A percentile compares a stretch with the other conserved stretches of the same genome.
Evolutionary conservation across 2,888 invertebrate species (phyloP).

Genomic region (Boloria euphrosyne): DNA sequence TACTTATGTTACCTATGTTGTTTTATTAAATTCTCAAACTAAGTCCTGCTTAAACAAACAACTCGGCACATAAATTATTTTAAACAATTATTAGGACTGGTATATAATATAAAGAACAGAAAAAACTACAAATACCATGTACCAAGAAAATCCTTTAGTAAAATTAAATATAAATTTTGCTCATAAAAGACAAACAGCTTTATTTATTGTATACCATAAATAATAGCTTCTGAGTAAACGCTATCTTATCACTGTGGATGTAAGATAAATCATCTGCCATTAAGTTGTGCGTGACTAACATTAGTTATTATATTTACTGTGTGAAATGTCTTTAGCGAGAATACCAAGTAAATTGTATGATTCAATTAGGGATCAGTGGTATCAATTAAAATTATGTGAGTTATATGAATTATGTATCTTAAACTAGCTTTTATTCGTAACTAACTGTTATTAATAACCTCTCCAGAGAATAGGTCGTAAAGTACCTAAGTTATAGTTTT

Average conservation of each 20-base stretch:
- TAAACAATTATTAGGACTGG: too few relatives aligned
- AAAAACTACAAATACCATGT: too few relatives aligned
- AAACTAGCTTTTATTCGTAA: too few relatives aligned
- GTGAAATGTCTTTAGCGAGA: conserved; percentile 57
- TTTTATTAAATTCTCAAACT: too few relatives aligned
- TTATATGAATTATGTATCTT: conserved; percentile 33
- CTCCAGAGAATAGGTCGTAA: too few relatives aligned
- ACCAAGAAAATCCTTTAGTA: too few relatives aligned
- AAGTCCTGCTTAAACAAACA: too few relatives aligned
- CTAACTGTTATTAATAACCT: too few relatives aligned
- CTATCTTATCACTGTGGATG: conserved; percentile 12
- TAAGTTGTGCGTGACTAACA: conserved; percentile 7
- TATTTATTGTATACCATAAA: conserved; percentile 4
- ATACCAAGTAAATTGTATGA: conserved; percentile 54
- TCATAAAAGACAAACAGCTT: background rate
- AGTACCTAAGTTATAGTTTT: too few relatives aligned
- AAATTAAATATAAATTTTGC: background rate
- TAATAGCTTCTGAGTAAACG: conserved; percentile 1
- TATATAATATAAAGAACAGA: too few relatives aligned
- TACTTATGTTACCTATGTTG: too few relatives aligned
- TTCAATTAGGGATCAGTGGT: conserved; percentile 62
- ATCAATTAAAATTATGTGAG: conserved; percentile 70
- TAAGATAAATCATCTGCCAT: conserved; percentile 7
- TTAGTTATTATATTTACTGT: conserved; percentile 11
- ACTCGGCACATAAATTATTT: too few relatives aligned